Conservation (phyloP, 2,797 vertebrate genomes). For the Thamnophis elegans region DNA sequence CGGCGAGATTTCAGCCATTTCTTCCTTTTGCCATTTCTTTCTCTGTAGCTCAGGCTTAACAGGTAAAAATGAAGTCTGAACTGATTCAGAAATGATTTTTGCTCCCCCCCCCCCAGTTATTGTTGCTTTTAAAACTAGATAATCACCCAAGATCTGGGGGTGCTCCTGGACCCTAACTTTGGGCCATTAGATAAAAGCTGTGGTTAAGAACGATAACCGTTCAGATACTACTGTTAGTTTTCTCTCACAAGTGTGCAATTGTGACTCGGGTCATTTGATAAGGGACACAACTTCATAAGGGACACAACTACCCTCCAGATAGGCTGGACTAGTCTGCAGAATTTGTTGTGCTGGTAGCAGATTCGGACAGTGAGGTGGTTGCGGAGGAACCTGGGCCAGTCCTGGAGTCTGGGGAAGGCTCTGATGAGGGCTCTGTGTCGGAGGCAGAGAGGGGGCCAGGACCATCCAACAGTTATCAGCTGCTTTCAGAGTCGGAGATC, state of each 20-base stretch:
- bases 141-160: not conserved
- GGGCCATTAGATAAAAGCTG: not conserved
- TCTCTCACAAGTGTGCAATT: not conserved
- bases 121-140: not conserved
- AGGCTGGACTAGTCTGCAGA: not conserved
- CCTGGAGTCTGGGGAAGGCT: no score
- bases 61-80: not conserved
- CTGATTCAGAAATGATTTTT: not conserved
- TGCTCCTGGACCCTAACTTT: not conserved
- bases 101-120: not conserved
- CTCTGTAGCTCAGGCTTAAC: not conserved
- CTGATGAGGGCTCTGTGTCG: no score
- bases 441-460: no score
- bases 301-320: not conserved
- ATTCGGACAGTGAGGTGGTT: no score
- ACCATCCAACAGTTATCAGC: no score
- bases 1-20: not conserved
- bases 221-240: not conserved
- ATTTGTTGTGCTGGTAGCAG: not conserved
- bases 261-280: not conserved
- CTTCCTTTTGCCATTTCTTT: not conserved
- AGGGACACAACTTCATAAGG: not conserved
- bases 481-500: no score
- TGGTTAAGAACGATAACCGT: not conserved
- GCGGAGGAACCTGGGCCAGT: no score